These are phyloP conservation scores for Drosophila suboccidentalis DNA, from an alignment of 2,888 invertebrate genomes.

Conservation along the genomic window DNA sequence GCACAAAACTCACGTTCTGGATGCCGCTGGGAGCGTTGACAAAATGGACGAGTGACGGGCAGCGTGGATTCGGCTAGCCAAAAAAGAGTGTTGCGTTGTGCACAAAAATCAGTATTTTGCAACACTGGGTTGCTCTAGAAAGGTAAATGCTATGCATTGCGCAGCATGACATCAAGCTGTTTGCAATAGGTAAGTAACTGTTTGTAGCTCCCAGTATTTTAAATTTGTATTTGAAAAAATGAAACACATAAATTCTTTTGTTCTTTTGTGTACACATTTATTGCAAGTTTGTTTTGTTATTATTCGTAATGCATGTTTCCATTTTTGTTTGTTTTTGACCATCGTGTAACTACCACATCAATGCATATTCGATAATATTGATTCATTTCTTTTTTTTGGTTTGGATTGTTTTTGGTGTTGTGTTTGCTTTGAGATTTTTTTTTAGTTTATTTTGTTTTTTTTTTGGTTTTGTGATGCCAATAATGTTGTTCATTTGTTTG, in stretches of 20 bases:
- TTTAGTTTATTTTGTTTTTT: conserved; percentile 36
- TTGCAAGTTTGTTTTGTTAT: conserved; percentile 82
- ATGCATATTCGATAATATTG: conserved; percentile 62
- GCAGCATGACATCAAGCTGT: not conserved
- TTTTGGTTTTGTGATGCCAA: conserved; percentile 22
- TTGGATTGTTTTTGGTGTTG: conserved; percentile 12
- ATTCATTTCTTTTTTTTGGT: conserved; percentile 34
- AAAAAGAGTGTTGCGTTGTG: conserved; percentile 27
- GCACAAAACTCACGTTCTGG: conserved; percentile 88
- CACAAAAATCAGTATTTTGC: not conserved
- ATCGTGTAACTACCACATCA: conserved; percentile 84
- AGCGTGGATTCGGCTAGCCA: conserved; percentile 6
- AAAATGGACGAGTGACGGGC: conserved; percentile 83
- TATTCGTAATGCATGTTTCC: conserved; percentile 62
- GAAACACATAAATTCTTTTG: conserved; percentile 18
- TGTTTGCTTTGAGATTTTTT: conserved; percentile 41
- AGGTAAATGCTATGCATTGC: conserved; percentile 17
- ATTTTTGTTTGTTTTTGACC: conserved; percentile 26
- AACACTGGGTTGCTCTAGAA: conserved; percentile 12
- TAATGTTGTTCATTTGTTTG: conserved; percentile 18
- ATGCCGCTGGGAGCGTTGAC: conserved; percentile 91
- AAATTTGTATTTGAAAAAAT: conserved; percentile 9
- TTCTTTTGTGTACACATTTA: conserved; percentile 85
- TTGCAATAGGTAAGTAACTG: not conserved
- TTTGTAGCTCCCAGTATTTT: conserved; percentile 26